A percentile compares a stretch with the other conserved stretches of the same genome.
These are phyloP conservation scores for Mallotus villosus DNA, from an alignment of 2,797 vertebrate species.

Conservation along the genomic window DNA sequence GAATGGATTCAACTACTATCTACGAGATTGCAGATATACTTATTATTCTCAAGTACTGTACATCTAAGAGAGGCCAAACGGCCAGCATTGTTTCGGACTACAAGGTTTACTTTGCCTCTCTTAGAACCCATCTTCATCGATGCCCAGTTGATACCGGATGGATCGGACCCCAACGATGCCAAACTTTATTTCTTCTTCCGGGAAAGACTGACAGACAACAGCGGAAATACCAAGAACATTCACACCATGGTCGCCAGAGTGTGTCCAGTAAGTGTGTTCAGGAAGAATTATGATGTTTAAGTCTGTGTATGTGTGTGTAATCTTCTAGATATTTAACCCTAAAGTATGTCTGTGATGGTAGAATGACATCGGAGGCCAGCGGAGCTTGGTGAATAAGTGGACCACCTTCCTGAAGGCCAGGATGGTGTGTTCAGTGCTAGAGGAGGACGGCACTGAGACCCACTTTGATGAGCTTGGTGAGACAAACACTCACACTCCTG, in stretches of 20 bases:
- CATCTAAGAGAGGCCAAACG: too few relatives aligned
- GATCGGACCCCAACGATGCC: constrained; percentile 91
- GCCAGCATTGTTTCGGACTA: too few relatives aligned
- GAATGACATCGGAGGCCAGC: constrained; percentile 94
- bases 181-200: constrained; percentile 97
- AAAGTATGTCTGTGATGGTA: constrained; percentile 37
- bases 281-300: background rate
- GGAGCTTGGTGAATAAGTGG: constrained; percentile 98
- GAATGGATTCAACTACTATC: background rate
- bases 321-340: background rate
- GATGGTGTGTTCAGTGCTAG: constrained; percentile 94
- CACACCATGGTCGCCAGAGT: constrained; percentile 97
- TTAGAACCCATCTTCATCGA: constrained; percentile 95
- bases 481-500: constrained; percentile 3
- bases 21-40: too few relatives aligned
- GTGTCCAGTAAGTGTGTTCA: constrained; percentile 87
- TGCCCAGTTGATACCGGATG: constrained; percentile 93
- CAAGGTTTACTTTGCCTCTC: constrained; percentile 28
- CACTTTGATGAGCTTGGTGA: constrained; percentile 96
- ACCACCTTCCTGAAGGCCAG: constrained; percentile 96
- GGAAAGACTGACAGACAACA: constrained; percentile 92
- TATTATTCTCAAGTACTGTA: too few relatives aligned
- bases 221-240: constrained; percentile 91
- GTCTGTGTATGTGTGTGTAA: background rate
- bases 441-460: constrained; percentile 94